phyloP scores from a whole-genome alignment of 1,140 invertebrate genomes.

The Teleogryllus occipitalis region DNA sequence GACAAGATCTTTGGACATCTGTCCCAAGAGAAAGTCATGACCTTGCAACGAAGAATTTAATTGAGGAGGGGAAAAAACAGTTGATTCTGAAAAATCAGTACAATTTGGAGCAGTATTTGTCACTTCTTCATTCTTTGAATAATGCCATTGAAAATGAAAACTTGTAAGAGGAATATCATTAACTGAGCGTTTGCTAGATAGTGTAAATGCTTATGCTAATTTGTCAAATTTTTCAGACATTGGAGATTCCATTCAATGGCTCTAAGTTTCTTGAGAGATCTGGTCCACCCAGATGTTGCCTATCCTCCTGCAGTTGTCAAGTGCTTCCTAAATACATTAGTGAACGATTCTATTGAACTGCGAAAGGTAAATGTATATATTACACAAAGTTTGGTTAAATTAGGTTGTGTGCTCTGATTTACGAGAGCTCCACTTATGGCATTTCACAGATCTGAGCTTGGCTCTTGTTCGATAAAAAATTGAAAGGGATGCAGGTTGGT shows the following conservation, averaged over 20 bases:
- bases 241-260: slow-evolving; percentile 72
- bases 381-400: no score
- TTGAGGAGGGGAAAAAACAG: slow-evolving; percentile 35
- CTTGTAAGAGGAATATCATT: slow-evolving; percentile 47
- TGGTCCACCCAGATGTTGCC: slow-evolving; percentile 60
- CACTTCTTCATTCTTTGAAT: slow-evolving; percentile 53
- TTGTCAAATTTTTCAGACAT: slow-evolving; percentile 44
- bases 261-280: slow-evolving; percentile 57
- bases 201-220: neutral
- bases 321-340: slow-evolving; percentile 56
- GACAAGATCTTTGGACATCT: slow-evolving; percentile 38
- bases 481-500: no score
- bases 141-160: slow-evolving; percentile 53
- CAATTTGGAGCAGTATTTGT: slow-evolving; percentile 48
- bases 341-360: slow-evolving; percentile 68
- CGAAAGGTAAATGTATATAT: slow-evolving; percentile 46
- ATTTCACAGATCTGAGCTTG: no score
- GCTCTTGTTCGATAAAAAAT: no score
- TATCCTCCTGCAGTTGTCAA: slow-evolving; percentile 54
- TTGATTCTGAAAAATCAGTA: slow-evolving; percentile 37
- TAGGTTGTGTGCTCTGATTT: no score
- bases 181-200: slow-evolving; percentile 12
- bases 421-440: no score
- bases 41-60: slow-evolving; percentile 33
- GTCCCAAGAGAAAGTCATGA: slow-evolving; percentile 28